These are phyloP conservation scores for Gymnogyps californianus DNA, from an alignment of 2,113 vertebrate species.

Conservation along the genomic window DNA sequence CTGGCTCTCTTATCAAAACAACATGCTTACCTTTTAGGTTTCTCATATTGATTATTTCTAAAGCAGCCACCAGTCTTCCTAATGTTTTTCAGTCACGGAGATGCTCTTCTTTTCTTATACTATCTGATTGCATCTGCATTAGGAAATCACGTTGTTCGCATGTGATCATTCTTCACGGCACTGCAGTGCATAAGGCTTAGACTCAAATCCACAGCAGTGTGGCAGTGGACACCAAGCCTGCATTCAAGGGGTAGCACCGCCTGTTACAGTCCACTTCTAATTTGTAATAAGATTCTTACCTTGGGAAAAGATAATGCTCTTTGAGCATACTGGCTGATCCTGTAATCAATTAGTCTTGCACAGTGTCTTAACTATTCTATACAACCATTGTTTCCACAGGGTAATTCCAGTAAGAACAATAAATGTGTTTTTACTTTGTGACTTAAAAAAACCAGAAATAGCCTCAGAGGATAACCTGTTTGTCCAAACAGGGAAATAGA, in stretches of 20 bases:
- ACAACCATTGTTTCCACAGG: neutral
- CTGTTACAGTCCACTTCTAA: neutral
- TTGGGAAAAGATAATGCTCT: neutral
- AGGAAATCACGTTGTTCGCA: neutral
- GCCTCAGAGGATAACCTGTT: neutral
- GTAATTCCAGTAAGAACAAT: neutral
- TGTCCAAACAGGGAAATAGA: neutral
- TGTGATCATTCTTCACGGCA: rapidly evolving
- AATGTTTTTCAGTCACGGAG: neutral
- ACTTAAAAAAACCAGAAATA: neutral
- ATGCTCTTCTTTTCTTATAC: neutral
- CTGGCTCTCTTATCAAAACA: conserved; percentile 15
- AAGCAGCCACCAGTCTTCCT: neutral
- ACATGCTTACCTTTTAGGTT: neutral
- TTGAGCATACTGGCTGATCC: neutral
- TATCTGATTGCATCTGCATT: neutral
- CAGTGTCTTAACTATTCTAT: neutral
- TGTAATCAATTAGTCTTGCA: neutral
- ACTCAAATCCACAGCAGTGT: neutral
- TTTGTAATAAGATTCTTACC: neutral
- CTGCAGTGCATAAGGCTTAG: neutral
- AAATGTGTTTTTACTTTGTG: neutral
- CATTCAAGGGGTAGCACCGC: neutral
- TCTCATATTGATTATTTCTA: neutral
- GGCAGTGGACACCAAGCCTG: neutral